A percentile compares a stretch with the other conserved stretches of the same genome.
Evolutionary conservation across 2,113 vertebrate genomes (phyloP).

Genomic region (Colius striatus): DNA sequence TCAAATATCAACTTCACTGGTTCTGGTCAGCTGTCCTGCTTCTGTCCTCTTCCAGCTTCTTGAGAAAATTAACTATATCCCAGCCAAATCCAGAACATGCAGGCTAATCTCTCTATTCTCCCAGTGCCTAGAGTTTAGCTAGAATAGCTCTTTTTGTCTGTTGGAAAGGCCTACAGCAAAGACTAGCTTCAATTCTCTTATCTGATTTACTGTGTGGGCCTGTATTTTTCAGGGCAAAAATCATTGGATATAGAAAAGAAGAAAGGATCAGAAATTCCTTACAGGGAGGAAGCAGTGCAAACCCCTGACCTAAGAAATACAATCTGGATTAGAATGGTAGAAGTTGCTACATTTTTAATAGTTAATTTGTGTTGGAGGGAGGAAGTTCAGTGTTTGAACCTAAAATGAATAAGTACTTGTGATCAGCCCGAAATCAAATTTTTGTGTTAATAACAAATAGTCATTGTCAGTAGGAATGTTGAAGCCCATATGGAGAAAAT

Average conservation of each 20-base stretch:
- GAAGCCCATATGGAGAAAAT: background rate
- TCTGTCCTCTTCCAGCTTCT: no score
- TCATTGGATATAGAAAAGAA: background rate
- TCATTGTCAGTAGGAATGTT: background rate
- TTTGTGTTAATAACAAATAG: slow-evolving; percentile 9
- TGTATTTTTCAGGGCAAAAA: background rate
- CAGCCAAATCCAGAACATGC: no score
- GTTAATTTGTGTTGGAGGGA: background rate
- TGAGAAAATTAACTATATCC: no score
- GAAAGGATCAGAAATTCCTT: background rate
- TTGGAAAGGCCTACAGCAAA: background rate
- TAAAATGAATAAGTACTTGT: background rate
- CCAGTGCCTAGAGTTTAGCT: background rate
- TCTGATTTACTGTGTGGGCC: background rate
- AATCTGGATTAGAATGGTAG: background rate
- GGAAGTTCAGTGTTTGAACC: background rate
- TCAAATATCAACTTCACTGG: no score
- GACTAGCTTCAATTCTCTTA: background rate
- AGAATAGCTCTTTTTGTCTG: background rate
- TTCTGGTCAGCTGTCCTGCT: no score
- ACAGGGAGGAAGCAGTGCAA: background rate
- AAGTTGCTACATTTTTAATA: background rate
- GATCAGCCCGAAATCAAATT: background rate
- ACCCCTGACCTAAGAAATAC: background rate
- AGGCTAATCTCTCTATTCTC: background rate